phyloP scores from a whole-genome alignment of 2,113 vertebrate species.

The Spheniscus mendiculus region DNA sequence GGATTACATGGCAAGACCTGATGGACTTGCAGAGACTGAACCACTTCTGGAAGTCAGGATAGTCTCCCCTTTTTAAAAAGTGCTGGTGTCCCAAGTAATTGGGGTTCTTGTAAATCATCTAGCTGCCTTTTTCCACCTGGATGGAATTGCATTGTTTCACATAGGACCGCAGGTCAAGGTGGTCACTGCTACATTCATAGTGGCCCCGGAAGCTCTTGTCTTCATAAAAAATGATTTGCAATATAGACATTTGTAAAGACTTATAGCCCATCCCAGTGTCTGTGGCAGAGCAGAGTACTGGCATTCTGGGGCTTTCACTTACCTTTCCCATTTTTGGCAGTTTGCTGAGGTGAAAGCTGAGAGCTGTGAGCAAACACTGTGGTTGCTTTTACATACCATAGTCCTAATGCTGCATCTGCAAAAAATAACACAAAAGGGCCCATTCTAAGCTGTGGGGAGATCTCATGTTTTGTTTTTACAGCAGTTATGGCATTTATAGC shows the following conservation, averaged over 20 bases:
- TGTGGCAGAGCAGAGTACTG: not conserved
- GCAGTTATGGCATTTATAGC: not conserved
- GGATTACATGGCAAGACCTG: not conserved
- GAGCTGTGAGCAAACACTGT: not conserved
- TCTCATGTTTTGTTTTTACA: not conserved
- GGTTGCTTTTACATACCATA: constrained; percentile 14
- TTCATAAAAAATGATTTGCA: constrained; percentile 67
- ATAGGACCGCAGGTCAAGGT: constrained; percentile 63
- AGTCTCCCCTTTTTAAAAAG: constrained; percentile 71
- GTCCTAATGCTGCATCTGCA: constrained; percentile 34
- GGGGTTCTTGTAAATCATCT: constrained; percentile 69
- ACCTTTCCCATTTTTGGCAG: constrained; percentile 18
- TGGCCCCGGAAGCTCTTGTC: constrained; percentile 73
- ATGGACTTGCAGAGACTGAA: not conserved
- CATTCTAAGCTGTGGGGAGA: constrained; percentile 5
- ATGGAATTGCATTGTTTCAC: constrained; percentile 77
- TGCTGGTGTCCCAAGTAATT: constrained; percentile 72
- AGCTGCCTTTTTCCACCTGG: constrained; percentile 69
- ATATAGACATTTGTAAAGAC: not conserved
- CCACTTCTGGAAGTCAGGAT: constrained; percentile 70
- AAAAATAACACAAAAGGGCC: constrained; percentile 26
- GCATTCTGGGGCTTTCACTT: not conserved
- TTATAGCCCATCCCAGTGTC: not conserved
- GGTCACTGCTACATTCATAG: constrained; percentile 72
- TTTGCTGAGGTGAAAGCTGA: not conserved